phyloP scores from a whole-genome alignment of 2,797 vertebrate genomes.

The Gymnodraco acuticeps region DNA sequence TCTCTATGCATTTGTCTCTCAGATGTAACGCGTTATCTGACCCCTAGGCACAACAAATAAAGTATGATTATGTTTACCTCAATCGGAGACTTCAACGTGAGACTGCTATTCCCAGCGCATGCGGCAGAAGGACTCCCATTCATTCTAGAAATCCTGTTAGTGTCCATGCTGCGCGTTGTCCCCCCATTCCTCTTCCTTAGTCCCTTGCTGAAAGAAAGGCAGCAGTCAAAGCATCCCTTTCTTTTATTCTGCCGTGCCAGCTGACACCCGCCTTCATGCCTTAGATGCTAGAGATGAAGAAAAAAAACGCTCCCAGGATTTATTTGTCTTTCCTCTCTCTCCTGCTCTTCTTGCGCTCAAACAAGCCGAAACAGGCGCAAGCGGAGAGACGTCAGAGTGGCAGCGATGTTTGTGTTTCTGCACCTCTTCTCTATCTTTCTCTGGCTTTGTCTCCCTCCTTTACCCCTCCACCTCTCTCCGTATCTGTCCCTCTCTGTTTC shows the following conservation, averaged over 20 bases:
- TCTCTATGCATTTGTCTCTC: conserved; percentile 59
- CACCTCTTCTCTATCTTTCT: conserved; percentile 58
- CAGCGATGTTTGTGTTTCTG: conserved; percentile 63
- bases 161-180: conserved; percentile 63
- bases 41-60: conserved; percentile 27
- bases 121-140: conserved; percentile 86
- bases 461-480: conserved; percentile 49
- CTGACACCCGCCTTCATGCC: conserved; percentile 76
- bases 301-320: conserved; percentile 54
- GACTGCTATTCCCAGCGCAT: conserved; percentile 86
- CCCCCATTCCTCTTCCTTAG: conserved; percentile 61
- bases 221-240: conserved; percentile 87
- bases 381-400: conserved; percentile 72
- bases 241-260: conserved; percentile 75
- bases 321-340: conserved; percentile 51
- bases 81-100: conserved; percentile 78
- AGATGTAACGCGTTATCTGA: conserved; percentile 46
- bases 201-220: conserved; percentile 78
- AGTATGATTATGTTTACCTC: conserved; percentile 86
- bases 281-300: conserved; percentile 60
- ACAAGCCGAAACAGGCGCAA: conserved; percentile 49
- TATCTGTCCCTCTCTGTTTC: conserved; percentile 55
- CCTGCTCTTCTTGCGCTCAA: conserved; percentile 59
- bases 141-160: conserved; percentile 84
- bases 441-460: conserved; percentile 49